Percentiles rank a stretch among this genome's conserved stretches.
These are phyloP conservation scores for Hystrix brachyura DNA, from an alignment of 2,113 vertebrate genomes.

Conservation along the genomic window DNA sequence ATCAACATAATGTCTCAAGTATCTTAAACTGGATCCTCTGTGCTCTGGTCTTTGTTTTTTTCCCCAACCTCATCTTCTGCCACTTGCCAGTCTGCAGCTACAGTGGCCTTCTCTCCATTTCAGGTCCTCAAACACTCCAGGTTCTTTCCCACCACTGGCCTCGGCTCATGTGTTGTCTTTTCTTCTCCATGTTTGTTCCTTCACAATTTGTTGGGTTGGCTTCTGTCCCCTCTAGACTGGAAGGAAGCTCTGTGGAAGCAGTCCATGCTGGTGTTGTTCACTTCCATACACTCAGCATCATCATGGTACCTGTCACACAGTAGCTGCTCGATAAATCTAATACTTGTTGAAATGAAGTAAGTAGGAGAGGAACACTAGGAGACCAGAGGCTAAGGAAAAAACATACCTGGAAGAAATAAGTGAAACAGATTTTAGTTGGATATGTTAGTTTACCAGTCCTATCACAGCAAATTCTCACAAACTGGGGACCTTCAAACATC, in stretches of 20 bases:
- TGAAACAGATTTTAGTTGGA: neutral
- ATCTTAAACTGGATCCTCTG: neutral
- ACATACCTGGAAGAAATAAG: neutral
- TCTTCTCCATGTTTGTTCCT: neutral
- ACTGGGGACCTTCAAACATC: neutral
- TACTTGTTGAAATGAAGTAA: constrained; percentile 27
- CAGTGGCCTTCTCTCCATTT: neutral
- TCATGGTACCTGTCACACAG: neutral
- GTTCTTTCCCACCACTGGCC: neutral
- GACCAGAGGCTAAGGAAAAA: constrained; percentile 3
- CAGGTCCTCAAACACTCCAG: neutral
- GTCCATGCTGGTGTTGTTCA: neutral
- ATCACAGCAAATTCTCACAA: neutral
- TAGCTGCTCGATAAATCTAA: neutral
- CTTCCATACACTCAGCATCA: neutral
- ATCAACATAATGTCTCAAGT: neutral
- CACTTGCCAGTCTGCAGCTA: neutral
- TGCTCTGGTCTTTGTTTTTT: neutral
- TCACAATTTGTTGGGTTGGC: neutral
- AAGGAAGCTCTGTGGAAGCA: neutral
- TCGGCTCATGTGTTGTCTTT: neutral
- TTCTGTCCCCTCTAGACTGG: neutral
- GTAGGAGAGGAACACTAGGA: neutral
- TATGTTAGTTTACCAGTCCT: neutral
- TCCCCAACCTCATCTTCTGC: neutral